Evolutionary conservation across 2,113 vertebrate species (phyloP), one percentile per base, ranked within the genome.

Genomic region (Orycteropus afer): DNA sequence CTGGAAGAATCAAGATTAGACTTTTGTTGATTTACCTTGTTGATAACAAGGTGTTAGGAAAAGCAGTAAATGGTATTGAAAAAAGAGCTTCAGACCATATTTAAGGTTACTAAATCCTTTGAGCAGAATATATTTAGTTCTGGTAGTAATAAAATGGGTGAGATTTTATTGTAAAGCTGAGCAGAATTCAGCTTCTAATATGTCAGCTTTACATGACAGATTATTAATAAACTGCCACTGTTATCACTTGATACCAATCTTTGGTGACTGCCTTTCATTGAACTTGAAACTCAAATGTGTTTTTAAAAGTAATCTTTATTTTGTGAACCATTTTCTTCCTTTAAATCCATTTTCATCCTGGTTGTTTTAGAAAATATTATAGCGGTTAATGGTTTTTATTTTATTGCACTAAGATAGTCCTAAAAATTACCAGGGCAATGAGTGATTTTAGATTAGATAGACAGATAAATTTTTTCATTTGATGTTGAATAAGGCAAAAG

Each of bases 141-240:
- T 88, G 89, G 73, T 85, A 14, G 82, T 86, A 96, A 92, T 94
- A 97, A 97, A 89, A 96, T 67, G 40, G 82, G 97, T 95, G 89
- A 93, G 17, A 98, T 97, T 98, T 98, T 55, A 86, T 93, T 97
- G 86, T 95, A 87, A 91, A 96, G 73, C 96, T 97, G 83, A 97
- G 91, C 0, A 2, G 91, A 98, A 98, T 97, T 97, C 92, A 91
- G 57, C 20, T 92, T 37, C 37, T 42, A 90, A 22, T 96, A 89
- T 86, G 93, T 97, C 97, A 98, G 65, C 76, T 97, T 98, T 97
- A 97, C 88, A 95, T 42, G 80, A 98, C 87, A 98, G 74, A 93
- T 97, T 97, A 97, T 98, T 98, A 98, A 98, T 98, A 98, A 97
- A 95, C 92, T 98, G 96, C 65, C 96, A 96, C 65, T 96, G 67